A percentile compares a stretch with the other conserved stretches of the same genome.
These are phyloP conservation scores for Bubo bubo DNA, from an alignment of 2,113 vertebrate genomes.

Conservation along the genomic window DNA sequence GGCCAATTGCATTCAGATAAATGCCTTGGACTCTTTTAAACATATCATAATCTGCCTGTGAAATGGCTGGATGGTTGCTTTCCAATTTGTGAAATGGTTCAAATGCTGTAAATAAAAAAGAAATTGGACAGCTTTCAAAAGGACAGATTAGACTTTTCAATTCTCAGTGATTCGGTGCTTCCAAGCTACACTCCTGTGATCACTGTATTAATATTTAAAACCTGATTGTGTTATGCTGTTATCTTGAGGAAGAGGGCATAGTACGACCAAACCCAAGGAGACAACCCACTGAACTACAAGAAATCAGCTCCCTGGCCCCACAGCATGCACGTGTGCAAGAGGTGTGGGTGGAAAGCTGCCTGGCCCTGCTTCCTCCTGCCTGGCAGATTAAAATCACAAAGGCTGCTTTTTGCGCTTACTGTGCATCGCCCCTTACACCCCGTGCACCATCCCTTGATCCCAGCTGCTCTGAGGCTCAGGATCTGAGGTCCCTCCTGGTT, in stretches of 20 bases:
- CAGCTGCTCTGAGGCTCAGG: neutral
- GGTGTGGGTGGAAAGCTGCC: neutral
- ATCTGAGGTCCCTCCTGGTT: neutral
- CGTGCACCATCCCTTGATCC: neutral
- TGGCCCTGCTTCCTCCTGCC: neutral
- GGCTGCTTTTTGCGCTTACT: neutral
- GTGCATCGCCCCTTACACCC: neutral
- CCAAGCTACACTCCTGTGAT: slow-evolving; percentile 24
- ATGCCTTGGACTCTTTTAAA: slow-evolving; percentile 54
- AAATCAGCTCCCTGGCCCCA: neutral
- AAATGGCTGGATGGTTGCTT: slow-evolving; percentile 60
- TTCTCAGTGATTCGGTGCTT: slow-evolving; percentile 32
- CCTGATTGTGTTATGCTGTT: neutral
- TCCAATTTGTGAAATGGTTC: slow-evolving; percentile 70
- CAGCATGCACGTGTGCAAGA: fast-evolving
- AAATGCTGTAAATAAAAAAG: slow-evolving; percentile 66
- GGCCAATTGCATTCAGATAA: slow-evolving; percentile 44
- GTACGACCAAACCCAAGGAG: neutral
- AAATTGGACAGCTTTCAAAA: slow-evolving; percentile 67
- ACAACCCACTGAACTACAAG: neutral
- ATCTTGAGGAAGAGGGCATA: slow-evolving; percentile 7
- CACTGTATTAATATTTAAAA: slow-evolving; percentile 46
- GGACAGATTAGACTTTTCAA: slow-evolving; percentile 54
- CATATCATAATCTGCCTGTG: slow-evolving; percentile 61
- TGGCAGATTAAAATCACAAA: neutral